Base-by-base conservation (phyloP, 2,113 vertebrate genomes). In the Nansenia antarctica region DNA sequence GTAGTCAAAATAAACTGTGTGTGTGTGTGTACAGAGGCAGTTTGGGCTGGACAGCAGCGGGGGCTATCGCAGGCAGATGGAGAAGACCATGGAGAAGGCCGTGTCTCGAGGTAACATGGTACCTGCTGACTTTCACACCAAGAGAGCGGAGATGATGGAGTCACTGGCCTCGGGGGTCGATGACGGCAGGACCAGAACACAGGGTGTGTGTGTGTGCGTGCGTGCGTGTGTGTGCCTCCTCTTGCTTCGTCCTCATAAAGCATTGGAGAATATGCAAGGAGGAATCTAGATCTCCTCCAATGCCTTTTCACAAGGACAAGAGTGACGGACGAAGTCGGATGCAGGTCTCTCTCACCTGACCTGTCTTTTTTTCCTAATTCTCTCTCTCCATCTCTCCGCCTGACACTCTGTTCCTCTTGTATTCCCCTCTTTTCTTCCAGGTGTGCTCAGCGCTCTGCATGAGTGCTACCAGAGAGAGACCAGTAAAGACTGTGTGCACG, bases 41-140 rank as follows among this genome's bases (percentile, higher is more conserved):
- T 96, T 95, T 86, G 97, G 96, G 8, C 74, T 98, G 82, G 94
- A 96, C 75, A 90, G 92, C 69, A 90, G 92, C 32, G 96, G 96
- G 77, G 95, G 95, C 68, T 99, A 96, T 79, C 91, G 91, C 74
- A 91, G 91, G 31, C 96, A 99, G 53, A 91, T 93, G 55, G 85
- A 96, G 53, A 92, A 78, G 71, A 94, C 86, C 66, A 91, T 98
- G 95, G 94, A 96, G 89, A 92, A 75, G 67, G 95, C 94, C 31
- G 96, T 99, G 39, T 84, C 91, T 27, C 88, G 83, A 20, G 96
- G 96, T 73, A 88, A 85, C 47, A 91, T 98, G 94, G 83, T 80
- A 26, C 95, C 96, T 0, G 87, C 89, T 55, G 95, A 99, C 49
- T 98, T 95, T 86, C 95, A 99, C 73, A 89, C 72, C 64, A 94